phyloP scores from a whole-genome alignment of 2,113 vertebrate genomes.

The Sorex araneus region DNA sequence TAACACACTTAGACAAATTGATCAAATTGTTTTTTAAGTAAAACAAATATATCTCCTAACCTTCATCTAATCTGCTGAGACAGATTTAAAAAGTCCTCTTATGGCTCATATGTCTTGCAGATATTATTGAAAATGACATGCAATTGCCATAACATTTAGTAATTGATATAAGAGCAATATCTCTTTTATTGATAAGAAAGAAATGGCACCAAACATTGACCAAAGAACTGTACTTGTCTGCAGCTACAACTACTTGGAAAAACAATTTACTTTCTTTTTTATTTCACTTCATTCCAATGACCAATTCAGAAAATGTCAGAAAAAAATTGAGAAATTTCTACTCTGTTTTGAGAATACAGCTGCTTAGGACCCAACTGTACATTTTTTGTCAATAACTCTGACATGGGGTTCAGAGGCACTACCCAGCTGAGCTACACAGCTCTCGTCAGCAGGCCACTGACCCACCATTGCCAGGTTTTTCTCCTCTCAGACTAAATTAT shows the following conservation, averaged over 20 bases:
- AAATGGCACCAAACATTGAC: neutral
- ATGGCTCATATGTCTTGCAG: too few species aligned
- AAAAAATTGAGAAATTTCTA: too few species aligned
- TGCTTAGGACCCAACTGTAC: neutral
- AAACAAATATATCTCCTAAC: too few species aligned
- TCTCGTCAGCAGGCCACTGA: neutral
- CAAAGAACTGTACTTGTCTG: neutral
- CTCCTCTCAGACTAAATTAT: neutral
- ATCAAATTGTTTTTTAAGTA: too few species aligned
- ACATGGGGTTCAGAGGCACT: neutral
- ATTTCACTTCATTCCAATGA: slow-evolving; percentile 2
- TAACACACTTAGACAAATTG: too few species aligned
- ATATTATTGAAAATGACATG: too few species aligned
- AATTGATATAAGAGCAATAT: too few species aligned
- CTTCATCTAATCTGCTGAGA: too few species aligned
- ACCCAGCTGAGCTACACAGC: neutral
- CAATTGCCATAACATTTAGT: too few species aligned
- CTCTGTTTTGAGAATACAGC: neutral
- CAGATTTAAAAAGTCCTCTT: too few species aligned
- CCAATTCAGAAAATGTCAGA: neutral
- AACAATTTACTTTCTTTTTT: neutral
- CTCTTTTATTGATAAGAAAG: too few species aligned
- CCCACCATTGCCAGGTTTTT: neutral
- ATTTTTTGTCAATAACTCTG: neutral
- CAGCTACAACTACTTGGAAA: neutral